Evolutionary conservation across 2,113 vertebrate species (phyloP).

Genomic region (Reinhardtius hippoglossoides): DNA sequence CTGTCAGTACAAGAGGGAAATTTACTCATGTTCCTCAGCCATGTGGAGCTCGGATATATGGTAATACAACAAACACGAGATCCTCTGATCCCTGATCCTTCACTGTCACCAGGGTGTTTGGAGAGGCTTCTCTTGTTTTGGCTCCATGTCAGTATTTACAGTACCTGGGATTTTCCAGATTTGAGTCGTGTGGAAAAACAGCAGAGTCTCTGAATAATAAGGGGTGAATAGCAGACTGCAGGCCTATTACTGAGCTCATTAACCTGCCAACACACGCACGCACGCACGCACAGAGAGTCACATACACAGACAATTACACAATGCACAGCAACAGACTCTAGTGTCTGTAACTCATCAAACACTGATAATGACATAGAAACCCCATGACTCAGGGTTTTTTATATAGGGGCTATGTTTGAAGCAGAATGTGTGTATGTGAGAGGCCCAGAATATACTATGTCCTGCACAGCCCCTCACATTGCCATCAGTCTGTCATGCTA

Average conservation of each 20-base stretch:
- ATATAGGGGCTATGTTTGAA: background rate
- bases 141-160: conserved; percentile 46
- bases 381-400: background rate
- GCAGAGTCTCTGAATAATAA: conserved; percentile 61
- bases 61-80: background rate
- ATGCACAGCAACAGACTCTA: conserved; percentile 6
- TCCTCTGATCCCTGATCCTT: background rate
- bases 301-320: background rate
- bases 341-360: conserved; percentile 12
- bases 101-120: conserved; percentile 25
- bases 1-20: conserved; percentile 28
- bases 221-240: conserved; percentile 57
- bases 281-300: conserved; percentile 6
- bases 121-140: conserved; percentile 26
- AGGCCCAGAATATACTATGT: background rate
- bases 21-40: background rate
- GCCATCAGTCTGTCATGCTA: background rate
- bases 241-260: conserved; percentile 69
- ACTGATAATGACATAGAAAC: background rate
- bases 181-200: conserved; percentile 58
- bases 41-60: conserved; percentile 16
- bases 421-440: background rate
- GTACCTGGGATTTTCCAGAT: conserved; percentile 52
- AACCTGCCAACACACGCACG: conserved; percentile 17
- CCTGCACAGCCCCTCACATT: background rate